These are phyloP conservation scores for Thelaira solivaga DNA, from an alignment of 2,888 invertebrate genomes.

Conservation along the genomic window DNA sequence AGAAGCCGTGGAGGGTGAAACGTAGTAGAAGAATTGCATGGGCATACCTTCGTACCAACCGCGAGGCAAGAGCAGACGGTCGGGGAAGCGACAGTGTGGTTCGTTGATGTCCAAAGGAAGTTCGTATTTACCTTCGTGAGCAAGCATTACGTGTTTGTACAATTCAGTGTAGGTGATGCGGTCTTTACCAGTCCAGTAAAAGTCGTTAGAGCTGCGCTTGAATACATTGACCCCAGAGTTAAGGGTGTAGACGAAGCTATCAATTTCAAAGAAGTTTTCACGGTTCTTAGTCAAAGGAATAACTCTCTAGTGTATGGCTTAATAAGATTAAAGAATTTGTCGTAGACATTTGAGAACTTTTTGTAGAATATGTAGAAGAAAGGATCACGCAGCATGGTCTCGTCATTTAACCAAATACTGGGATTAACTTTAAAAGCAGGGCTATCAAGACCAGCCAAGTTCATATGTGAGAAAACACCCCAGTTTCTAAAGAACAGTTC, in stretches of 20 bases:
- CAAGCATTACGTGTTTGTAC: too few species aligned
- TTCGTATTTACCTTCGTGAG: too few species aligned
- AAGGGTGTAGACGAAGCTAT: too few species aligned
- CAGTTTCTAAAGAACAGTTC: constrained; percentile 65
- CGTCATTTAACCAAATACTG: constrained; percentile 81
- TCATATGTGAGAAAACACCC: constrained; percentile 60
- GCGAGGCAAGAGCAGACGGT: too few species aligned
- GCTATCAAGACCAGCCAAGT: constrained; percentile 62
- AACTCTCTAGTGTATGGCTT: constrained; percentile 80
- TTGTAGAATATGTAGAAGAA: constrained; percentile 83
- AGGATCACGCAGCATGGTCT: constrained; percentile 84
- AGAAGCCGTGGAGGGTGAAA: constrained; percentile 79
- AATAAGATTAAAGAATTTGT: constrained; percentile 79
- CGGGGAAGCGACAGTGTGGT: constrained; percentile 82
- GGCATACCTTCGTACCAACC: constrained; percentile 83
- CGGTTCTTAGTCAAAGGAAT: constrained; percentile 81
- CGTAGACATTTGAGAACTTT: constrained; percentile 80
- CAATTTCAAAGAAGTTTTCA: too few species aligned
- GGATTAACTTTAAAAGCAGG: constrained; percentile 73
- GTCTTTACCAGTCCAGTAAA: constrained; percentile 81
- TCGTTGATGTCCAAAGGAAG: constrained; percentile 80
- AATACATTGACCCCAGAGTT: too few species aligned
- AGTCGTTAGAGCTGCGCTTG: too few species aligned
- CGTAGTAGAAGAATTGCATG: constrained; percentile 81
- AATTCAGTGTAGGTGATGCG: constrained; percentile 81